These are phyloP conservation scores for Dasyornis broadbenti DNA, from an alignment of 2,113 vertebrate genomes.

Conservation along the genomic window DNA sequence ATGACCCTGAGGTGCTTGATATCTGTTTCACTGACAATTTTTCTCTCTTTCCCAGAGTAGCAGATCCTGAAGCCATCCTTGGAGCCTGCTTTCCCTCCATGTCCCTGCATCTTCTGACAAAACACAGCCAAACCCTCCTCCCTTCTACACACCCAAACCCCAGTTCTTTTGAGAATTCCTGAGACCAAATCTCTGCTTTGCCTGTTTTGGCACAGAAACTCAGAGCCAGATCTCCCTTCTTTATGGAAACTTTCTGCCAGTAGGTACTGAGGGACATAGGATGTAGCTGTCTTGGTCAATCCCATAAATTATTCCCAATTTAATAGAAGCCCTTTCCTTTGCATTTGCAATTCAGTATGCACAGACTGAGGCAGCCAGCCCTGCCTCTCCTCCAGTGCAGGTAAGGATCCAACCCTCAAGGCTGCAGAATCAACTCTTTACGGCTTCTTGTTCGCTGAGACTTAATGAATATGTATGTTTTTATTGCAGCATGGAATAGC, in stretches of 20 bases:
- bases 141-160: neutral
- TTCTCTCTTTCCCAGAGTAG: neutral
- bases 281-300: neutral
- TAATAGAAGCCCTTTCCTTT: neutral
- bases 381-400: neutral
- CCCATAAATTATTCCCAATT: neutral
- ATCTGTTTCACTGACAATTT: neutral
- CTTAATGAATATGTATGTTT: conserved; percentile 61
- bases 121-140: neutral
- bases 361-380: neutral
- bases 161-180: neutral
- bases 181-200: neutral
- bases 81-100: neutral
- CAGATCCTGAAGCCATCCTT: neutral
- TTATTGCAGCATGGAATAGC: conserved; percentile 46
- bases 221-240: neutral
- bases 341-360: neutral
- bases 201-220: neutral
- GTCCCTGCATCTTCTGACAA: neutral
- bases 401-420: neutral
- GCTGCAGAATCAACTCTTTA: conserved; percentile 18
- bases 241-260: neutral
- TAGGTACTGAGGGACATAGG: neutral
- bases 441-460: neutral
- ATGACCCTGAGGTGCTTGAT: neutral